Evolutionary conservation across 2,113 vertebrate species (phyloP).

Genomic region (Gobiocypris rarus): DNA sequence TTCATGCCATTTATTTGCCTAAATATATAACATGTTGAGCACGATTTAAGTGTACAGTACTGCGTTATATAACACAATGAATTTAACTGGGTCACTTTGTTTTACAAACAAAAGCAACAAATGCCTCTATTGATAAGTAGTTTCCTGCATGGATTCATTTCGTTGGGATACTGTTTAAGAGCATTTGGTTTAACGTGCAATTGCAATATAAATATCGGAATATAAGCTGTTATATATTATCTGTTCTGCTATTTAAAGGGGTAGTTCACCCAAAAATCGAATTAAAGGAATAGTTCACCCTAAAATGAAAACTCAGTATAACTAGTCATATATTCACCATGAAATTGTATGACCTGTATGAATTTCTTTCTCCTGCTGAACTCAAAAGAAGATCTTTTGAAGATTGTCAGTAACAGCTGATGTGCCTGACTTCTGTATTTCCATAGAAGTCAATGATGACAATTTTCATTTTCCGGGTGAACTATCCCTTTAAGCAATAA

Average conservation of each 20-base stretch:
- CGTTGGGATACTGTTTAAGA: background rate
- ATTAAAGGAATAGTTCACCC: background rate
- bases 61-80: background rate
- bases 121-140: background rate
- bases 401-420: no score
- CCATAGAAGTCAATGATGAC: no score
- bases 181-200: background rate
- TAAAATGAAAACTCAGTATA: background rate
- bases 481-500: no score
- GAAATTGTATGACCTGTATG: no score
- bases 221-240: background rate
- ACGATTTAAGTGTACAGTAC: background rate
- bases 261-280: background rate
- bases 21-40: background rate
- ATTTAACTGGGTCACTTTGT: slow-evolving; percentile 14
- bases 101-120: slow-evolving; percentile 15
- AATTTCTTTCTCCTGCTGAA: background rate
- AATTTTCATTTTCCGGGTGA: no score
- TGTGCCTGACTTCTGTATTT: no score
- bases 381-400: background rate
- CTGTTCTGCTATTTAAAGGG: background rate
- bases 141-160: background rate
- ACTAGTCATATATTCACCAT: no score
- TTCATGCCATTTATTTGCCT: no score
- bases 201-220: background rate